Conservation (phyloP, 2,113 vertebrate genomes). For the Hiodon alosoides region DNA sequence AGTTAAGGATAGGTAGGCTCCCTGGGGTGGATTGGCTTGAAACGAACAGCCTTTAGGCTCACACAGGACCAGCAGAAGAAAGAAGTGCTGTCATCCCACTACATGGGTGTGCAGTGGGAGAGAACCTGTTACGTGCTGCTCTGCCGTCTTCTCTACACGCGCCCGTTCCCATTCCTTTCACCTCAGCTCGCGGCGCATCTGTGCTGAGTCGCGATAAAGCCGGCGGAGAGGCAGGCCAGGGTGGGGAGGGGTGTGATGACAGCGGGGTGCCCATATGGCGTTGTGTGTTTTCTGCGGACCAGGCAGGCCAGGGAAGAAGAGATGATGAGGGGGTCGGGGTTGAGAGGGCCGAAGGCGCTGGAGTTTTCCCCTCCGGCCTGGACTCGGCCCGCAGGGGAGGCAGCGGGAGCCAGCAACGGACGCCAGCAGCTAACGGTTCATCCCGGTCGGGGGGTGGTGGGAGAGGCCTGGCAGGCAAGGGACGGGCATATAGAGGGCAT, state of each 20-base stretch:
- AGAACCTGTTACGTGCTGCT: no score
- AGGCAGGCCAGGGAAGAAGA: not conserved
- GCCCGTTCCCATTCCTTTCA: conserved; percentile 8
- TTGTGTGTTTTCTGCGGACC: conserved; percentile 25
- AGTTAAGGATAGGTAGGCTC: conserved; percentile 20
- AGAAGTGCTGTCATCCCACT: not conserved
- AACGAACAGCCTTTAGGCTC: conserved; percentile 24
- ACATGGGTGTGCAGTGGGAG: no score
- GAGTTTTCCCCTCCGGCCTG: conserved; percentile 31
- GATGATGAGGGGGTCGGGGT: not conserved
- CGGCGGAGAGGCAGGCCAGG: not conserved
- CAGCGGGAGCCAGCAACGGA: conserved; percentile 16
- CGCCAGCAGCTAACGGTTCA: conserved; percentile 50
- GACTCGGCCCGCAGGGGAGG: not conserved
- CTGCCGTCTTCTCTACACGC: conserved; percentile 14
- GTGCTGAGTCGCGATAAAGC: conserved; percentile 6
- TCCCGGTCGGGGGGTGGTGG: conserved; percentile 63
- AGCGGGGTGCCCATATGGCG: conserved; percentile 33
- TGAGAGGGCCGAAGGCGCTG: conserved; percentile 20
- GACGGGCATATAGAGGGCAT: conserved; percentile 73
- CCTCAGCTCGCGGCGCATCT: not conserved
- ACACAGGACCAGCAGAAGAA: not conserved
- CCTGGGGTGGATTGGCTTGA: conserved; percentile 23
- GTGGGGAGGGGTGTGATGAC: not conserved
- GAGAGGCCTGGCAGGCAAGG: conserved; percentile 70